Base-by-base conservation (phyloP, 2,113 vertebrate genomes). In the Hipposideros armiger region DNA sequence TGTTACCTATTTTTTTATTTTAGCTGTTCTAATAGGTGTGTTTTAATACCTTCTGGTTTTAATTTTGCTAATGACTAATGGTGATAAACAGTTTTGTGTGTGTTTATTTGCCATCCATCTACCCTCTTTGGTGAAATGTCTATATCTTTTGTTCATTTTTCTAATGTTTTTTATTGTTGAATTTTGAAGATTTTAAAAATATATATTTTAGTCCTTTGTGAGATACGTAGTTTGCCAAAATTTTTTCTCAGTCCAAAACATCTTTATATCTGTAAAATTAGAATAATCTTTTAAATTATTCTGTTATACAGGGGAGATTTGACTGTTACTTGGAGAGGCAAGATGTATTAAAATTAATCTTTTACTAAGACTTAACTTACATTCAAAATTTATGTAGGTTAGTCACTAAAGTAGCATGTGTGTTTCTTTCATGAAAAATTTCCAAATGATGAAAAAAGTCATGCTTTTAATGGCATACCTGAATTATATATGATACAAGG, bases 291-390 rank as follows among this genome's bases (percentile, higher is more conserved):
- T 83, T 28, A 45, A 93, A 87, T 80, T 62, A 72, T 62, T 69
- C 40, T 72, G 17, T 52, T 78, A 69, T 52, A 47, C 36, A 67
- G 24, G 50, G 50, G 32, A 92, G n/a, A 72, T 32, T 72, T 93
- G 32, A 72, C 42, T 60, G 4, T 62, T 85, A 45, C 6, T 42
- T 80, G 52, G 6, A 80, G 36, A 67, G 19, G 15, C 54, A 72
- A 62, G 13, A 40, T 70, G 19, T 64, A 19, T 72, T 80, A 62
- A 81, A 87, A 70, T 42, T 77, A 80, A 17, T 40, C 54, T 62
- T 77, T 77, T 28, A 86, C 28, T 86, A 80, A 95, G 56, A 77
- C 45, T 91, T 90, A 45, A 50, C 86, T 91, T 95, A 42, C 69
- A 54, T 22, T 94, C n/a, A 86, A 45, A 76, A 50, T 69, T 40